Base-by-base conservation (phyloP, 2,797 vertebrate species). In the Anguilla anguilla region DNA sequence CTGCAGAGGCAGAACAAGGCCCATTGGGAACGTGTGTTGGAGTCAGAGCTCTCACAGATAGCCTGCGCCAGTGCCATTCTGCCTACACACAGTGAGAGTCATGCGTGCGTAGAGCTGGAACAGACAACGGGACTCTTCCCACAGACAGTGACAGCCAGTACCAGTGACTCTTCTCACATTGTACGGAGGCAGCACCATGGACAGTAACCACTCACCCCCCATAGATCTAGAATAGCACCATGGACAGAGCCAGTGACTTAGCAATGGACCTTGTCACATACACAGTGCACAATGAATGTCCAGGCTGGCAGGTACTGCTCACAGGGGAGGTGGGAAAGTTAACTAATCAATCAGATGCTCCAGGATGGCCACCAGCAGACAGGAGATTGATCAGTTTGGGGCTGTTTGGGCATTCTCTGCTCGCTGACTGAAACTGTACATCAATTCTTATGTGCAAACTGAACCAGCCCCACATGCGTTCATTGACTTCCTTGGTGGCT, bases 281-380 rank as follows among this genome's bases (percentile, higher is more conserved):
- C 9, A 22, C 3, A 13, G 19, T 19, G 74, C 39, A 82, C 22
- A 82, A 82, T n/a, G 43, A n/a, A 51, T 2, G 74, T 82, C 22
- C 46, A 10, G 46, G 43, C 79, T 51, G 19, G 79, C 46, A 82
- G 43, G 25, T 25, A 4, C 22, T 51, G 79, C 79, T 51, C 46
- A 51, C 39, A 19, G 35, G 17, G 35, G 74, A 79, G 74, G 39
- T 6, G 17, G 74, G 74, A 51, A n/a, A n/a, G 79, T 79, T 82
- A 49, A 82, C 43, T 3, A n/a, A 82, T 82, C 79, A 79, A 82
- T 82, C 79, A 82, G n/a, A 79, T 6, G 79, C 2, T 51, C 19
- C 10, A 6, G 79, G 43, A 51, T 46, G 51, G 79, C 79, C 13
- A 43, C 43, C 79, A 82, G 79, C 43, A 10, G 5, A 46, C 10